Evolutionary conservation across 2,113 vertebrate species (phyloP).

Genomic region (Etheostoma cragini): DNA sequence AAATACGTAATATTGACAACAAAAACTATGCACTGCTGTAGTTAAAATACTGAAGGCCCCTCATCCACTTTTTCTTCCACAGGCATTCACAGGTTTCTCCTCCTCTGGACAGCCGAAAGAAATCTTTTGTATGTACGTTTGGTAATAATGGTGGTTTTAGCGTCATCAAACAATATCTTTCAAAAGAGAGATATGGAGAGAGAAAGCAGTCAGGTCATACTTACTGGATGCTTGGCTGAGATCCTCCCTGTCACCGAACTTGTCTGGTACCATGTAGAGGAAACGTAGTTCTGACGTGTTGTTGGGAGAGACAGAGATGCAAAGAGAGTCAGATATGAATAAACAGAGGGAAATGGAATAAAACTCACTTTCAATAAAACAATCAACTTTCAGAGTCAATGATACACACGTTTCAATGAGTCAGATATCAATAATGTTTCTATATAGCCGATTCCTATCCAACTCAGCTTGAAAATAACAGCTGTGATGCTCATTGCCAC

Average conservation of each 20-base stretch:
- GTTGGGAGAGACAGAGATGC: constrained; percentile 45
- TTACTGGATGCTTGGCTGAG: constrained; percentile 91
- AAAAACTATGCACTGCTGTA: background rate
- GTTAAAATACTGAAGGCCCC: background rate
- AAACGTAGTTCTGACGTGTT: constrained; percentile 75
- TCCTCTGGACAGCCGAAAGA: background rate
- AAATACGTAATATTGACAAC: background rate
- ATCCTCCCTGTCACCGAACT: constrained; percentile 91
- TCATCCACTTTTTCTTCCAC: no score
- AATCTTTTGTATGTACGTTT: background rate
- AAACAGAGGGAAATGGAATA: background rate
- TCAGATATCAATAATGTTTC: constrained; percentile 5
- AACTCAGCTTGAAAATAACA: constrained; percentile 49
- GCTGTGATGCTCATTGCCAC: constrained; percentile 23
- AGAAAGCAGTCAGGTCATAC: constrained; percentile 62
- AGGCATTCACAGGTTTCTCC: no score
- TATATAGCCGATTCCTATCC: background rate
- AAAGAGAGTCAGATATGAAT: constrained; percentile 61
- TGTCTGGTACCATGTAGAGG: constrained; percentile 85
- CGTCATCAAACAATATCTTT: background rate
- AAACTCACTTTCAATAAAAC: no score
- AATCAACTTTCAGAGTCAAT: background rate
- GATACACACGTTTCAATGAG: background rate
- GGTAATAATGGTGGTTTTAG: constrained; percentile 3
- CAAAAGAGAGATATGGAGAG: background rate